Evolutionary conservation across 1,140 invertebrate species (phyloP), one percentile per base, ranked within the genome.

Genomic region (Pachypeltis micranthus): DNA sequence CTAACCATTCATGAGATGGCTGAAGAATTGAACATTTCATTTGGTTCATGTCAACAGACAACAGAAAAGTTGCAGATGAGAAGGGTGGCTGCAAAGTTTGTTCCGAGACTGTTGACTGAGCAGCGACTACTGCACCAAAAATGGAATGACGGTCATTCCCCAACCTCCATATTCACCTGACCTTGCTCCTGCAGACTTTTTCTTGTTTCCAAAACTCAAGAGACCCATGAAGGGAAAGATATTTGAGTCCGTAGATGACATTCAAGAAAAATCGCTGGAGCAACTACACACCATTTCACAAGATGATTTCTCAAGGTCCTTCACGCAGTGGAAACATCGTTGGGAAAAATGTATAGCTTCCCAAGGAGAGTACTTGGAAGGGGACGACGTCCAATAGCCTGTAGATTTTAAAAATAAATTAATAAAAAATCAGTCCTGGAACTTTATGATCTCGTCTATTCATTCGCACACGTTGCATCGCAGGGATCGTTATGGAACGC

Each of bases 121-220:
- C 31, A 39, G 31, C n/a, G n/a, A n/a, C n/a, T n/a, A n/a, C n/a
- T n/a, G n/a, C n/a, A n/a, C n/a, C n/a, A n/a, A n/a, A n/a, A 54
- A 25, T 67, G n/a, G 56, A 60, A 1, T 60, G 59, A 44, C 23
- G 24, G n/a, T n/a, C n/a, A n/a, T n/a, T n/a, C n/a, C n/a, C n/a
- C n/a, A n/a, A n/a, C n/a, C n/a, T n/a, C n/a, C 14, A 39, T 64
- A 26, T 67, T 67, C 47, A 39, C 31, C 31, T 39, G 31, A 39
- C 31, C 31, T n/a, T n/a, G n/a, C n/a, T n/a, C 31, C 31, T 39
- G 31, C 31, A 39, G 31, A 39, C 31, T 39, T 39, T 39, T 68
- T 68, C 28, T 34, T 69, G 26, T 69, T 68, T 63, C 61, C 61
- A 10, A 66, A 61, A 26, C 21, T 67, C 7, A 66, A 66, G 51